phyloP scores from a whole-genome alignment of 35 echinoderm and acorn worm species.

The Diadema setosum region DNA sequence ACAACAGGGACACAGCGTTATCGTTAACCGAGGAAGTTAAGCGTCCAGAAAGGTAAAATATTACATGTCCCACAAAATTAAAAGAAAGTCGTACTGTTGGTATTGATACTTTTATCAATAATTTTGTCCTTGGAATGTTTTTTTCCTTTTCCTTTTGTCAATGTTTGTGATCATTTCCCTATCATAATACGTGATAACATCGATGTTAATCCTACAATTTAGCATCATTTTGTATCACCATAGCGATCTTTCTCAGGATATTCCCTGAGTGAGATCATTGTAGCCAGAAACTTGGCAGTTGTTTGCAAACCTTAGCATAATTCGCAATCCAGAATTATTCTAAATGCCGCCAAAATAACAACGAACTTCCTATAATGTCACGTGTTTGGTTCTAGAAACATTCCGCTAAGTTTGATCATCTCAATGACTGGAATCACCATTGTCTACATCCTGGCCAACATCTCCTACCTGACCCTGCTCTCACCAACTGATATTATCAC shows the following conservation, averaged over 20 bases:
- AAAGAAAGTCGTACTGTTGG: no score
- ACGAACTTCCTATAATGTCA: not conserved
- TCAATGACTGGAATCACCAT: constrained; percentile 51
- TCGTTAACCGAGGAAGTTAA: constrained; percentile 88
- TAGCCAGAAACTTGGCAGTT: not conserved
- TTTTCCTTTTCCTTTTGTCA: no score
- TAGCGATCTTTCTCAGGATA: no score
- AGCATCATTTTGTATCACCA: no score
- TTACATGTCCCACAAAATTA: no score
- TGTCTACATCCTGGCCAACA: constrained; percentile 84
- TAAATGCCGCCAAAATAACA: not conserved
- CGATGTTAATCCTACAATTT: no score
- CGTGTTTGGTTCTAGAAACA: constrained; percentile 58
- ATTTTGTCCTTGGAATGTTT: no score
- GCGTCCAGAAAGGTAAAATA: constrained; percentile 56
- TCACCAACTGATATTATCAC: constrained; percentile 54
- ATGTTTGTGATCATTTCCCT: no score
- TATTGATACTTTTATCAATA: no score
- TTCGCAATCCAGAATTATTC: not conserved
- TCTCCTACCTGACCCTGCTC: constrained; percentile 80
- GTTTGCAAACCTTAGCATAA: not conserved
- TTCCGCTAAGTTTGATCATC: constrained; percentile 61
- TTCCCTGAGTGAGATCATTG: not conserved
- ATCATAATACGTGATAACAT: no score
- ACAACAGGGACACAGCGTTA: constrained; percentile 67